Percentiles rank a stretch among this genome's conserved stretches.
phyloP scores from a whole-genome alignment of 2,113 vertebrate genomes.

The Notechis scutatus region DNA sequence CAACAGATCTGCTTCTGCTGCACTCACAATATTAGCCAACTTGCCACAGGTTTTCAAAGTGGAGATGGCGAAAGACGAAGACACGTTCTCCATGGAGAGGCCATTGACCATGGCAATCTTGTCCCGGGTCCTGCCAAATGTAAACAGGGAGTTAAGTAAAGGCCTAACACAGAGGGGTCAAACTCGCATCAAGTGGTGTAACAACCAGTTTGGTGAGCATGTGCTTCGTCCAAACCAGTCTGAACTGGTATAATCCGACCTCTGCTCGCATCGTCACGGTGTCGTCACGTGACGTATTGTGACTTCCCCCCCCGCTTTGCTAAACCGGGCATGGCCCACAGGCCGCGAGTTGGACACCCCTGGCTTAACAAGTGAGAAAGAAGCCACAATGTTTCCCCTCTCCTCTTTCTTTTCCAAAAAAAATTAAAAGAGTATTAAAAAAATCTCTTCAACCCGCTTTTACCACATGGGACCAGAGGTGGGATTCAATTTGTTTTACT shows the following conservation, averaged over 20 bases:
- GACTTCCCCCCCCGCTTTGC: too few relatives aligned
- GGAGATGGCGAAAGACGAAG: conserved; percentile 85
- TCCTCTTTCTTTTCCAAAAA: not conserved
- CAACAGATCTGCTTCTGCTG: too few relatives aligned
- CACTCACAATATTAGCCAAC: conserved; percentile 84
- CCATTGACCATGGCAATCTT: conserved; percentile 95
- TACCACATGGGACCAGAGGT: not conserved
- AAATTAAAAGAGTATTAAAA: not conserved
- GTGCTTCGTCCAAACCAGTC: too few relatives aligned
- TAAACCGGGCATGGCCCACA: too few relatives aligned
- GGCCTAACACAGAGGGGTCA: too few relatives aligned
- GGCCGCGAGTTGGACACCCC: too few relatives aligned
- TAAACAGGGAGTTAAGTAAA: not conserved
- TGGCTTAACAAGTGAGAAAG: not conserved
- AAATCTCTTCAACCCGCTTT: not conserved
- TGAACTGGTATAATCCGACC: too few relatives aligned
- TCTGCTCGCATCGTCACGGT: too few relatives aligned
- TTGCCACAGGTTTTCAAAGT: conserved; percentile 84
- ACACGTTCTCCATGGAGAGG: conserved; percentile 84
- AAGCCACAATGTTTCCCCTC: not conserved
- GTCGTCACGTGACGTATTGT: too few relatives aligned
- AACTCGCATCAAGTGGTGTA: too few relatives aligned
- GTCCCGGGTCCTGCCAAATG: conserved; percentile 78
- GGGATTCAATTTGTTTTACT: too few relatives aligned
- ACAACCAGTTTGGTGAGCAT: too few relatives aligned